Evolutionary conservation across 2,888 invertebrate genomes (phyloP).

Genomic region (Autographa gamma): DNA sequence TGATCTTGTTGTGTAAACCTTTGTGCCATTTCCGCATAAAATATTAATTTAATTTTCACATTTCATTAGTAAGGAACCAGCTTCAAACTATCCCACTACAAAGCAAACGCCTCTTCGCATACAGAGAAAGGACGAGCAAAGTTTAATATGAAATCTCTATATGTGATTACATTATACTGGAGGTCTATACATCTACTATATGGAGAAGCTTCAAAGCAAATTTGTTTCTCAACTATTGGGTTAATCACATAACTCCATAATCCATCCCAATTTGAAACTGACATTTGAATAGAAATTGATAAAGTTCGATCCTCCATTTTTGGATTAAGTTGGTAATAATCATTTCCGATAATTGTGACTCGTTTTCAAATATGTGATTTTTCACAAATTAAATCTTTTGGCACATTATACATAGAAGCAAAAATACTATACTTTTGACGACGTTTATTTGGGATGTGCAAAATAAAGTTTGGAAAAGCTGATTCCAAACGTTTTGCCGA

Average conservation of each 20-base stretch:
- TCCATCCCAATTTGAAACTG: constrained; percentile 4
- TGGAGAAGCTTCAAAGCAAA: constrained; percentile 27
- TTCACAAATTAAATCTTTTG: too few species aligned
- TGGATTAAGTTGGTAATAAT: not conserved
- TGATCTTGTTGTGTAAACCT: too few species aligned
- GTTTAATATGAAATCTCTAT: not conserved
- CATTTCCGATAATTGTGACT: not conserved
- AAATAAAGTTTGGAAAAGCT: not conserved
- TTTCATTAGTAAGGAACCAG: not conserved
- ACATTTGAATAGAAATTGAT: constrained; percentile 4
- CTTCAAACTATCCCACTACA: not conserved
- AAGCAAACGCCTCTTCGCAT: not conserved
- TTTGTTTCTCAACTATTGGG: constrained; percentile 41
- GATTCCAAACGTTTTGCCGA: constrained; percentile 19
- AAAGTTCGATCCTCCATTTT: not conserved
- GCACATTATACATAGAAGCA: not conserved
- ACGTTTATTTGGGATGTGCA: not conserved
- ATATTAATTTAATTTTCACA: too few species aligned
- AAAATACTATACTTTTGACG: not conserved
- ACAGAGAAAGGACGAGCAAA: not conserved
- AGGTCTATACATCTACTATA: constrained; percentile 15
- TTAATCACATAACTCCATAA: constrained; percentile 27
- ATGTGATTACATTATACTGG: not conserved
- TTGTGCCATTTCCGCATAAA: too few species aligned
- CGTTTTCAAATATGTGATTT: not conserved